Conservation (phyloP, 2,113 vertebrate genomes). For the Carassius auratus region DNA sequence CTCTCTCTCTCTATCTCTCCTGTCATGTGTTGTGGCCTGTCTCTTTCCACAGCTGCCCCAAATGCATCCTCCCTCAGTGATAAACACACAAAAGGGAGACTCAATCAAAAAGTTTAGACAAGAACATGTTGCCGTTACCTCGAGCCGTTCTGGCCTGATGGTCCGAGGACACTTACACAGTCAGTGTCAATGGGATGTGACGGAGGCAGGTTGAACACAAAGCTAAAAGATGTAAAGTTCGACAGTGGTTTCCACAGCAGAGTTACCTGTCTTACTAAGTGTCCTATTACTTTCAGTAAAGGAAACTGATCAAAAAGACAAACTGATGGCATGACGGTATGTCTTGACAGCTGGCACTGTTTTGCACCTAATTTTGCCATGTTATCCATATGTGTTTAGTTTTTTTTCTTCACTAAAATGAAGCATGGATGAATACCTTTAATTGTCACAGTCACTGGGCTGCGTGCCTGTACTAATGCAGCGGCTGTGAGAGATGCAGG, state of each 20-base stretch:
- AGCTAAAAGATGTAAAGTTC: constrained; percentile 19
- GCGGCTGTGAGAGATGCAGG: constrained; percentile 46
- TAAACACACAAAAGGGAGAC: constrained; percentile 36
- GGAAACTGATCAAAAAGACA: neutral
- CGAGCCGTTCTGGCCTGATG: constrained; percentile 33
- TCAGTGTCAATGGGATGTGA: constrained; percentile 28
- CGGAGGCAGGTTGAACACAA: constrained; percentile 8
- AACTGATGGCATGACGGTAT: neutral
- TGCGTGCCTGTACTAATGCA: constrained; percentile 15
- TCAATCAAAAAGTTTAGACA: constrained; percentile 41
- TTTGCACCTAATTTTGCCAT: neutral
- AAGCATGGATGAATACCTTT: neutral
- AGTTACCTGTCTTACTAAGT: constrained; percentile 17
- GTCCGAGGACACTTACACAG: constrained; percentile 21
- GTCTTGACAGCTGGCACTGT: neutral
- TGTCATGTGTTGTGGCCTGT: constrained; percentile 52
- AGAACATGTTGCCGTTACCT: constrained; percentile 40
- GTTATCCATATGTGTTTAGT: neutral
- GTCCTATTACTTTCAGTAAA: constrained; percentile 2
- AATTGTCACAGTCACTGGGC: constrained; percentile 17
- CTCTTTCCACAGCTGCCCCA: constrained; percentile 57
- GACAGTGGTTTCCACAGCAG: constrained; percentile 2
- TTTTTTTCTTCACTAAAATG: neutral
- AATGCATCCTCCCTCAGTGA: constrained; percentile 39
- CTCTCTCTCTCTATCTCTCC: constrained; percentile 60